Evolutionary conservation across 2,113 vertebrate genomes (phyloP).

Genomic region (Microcebus murinus): DNA sequence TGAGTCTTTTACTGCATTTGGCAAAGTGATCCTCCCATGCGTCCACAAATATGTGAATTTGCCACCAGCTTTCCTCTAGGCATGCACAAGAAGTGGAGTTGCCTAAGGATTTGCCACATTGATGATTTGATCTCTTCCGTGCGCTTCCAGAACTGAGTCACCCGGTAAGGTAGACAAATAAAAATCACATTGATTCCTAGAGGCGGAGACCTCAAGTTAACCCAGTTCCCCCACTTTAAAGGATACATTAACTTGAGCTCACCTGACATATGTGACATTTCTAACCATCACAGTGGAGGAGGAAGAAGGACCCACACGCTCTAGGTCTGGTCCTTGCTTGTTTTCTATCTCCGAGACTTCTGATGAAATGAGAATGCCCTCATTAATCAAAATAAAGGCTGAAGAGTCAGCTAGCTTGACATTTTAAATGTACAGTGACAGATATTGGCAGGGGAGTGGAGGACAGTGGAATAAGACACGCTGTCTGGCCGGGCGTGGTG

Average conservation of each 20-base stretch:
- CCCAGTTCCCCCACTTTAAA: not conserved
- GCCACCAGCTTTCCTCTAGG: not conserved
- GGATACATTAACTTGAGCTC: not conserved
- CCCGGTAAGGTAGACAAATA: not conserved
- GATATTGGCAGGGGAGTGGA: not conserved
- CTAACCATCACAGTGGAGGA: not conserved
- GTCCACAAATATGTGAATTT: not conserved
- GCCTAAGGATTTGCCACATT: not conserved
- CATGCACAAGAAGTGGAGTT: not conserved
- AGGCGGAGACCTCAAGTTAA: not conserved
- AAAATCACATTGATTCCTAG: not conserved
- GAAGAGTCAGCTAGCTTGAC: not conserved
- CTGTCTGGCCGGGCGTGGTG: not conserved
- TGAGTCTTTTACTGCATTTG: constrained; percentile 1
- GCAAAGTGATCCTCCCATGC: not conserved
- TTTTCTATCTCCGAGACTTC: not conserved
- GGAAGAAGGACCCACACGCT: not conserved
- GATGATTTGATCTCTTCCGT: not conserved
- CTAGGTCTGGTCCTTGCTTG: not conserved
- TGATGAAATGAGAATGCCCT: not conserved
- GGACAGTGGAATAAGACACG: not conserved
- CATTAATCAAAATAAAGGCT: not conserved
- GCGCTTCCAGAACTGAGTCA: not conserved
- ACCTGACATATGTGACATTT: not conserved
- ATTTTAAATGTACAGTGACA: not conserved